phyloP scores from a whole-genome alignment of 2,113 vertebrate species.

The Craseonycteris thonglongyai region DNA sequence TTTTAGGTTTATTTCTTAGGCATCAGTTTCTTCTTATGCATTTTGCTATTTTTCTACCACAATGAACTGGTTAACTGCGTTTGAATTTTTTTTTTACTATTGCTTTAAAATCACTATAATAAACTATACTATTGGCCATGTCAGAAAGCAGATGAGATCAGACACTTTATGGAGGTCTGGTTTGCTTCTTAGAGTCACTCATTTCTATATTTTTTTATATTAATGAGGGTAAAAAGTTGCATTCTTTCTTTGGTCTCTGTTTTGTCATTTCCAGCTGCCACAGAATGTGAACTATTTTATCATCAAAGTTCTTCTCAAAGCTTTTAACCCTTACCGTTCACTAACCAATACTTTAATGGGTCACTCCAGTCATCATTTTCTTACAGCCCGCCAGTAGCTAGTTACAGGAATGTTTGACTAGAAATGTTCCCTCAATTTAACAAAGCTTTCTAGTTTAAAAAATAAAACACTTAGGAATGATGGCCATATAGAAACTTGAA shows the following conservation, averaged over 20 bases:
- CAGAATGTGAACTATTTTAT: constrained; percentile 23
- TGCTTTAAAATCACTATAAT: background rate
- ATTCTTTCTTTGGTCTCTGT: constrained; percentile 47
- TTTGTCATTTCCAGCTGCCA: constrained; percentile 24
- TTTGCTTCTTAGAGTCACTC: constrained; percentile 40
- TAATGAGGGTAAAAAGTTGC: constrained; percentile 44
- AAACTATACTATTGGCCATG: background rate
- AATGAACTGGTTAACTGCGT: background rate
- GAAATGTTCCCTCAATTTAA: background rate
- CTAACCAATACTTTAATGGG: background rate
- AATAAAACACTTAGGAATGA: background rate
- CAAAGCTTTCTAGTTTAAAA: background rate
- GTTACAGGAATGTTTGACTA: background rate
- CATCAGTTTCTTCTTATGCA: background rate
- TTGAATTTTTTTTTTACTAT: constrained; percentile 17
- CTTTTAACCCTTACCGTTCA: constrained; percentile 9
- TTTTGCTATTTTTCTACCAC: constrained; percentile 26
- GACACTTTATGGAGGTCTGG: constrained; percentile 23
- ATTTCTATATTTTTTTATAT: constrained; percentile 41
- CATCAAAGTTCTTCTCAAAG: background rate
- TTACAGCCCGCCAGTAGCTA: background rate
- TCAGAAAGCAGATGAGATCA: constrained; percentile 23
- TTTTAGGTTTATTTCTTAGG: constrained; percentile 42
- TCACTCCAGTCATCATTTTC: background rate
- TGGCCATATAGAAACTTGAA: background rate